Evolutionary conservation across 2,113 vertebrate species (phyloP).

Genomic region (Irena cyanogastra): DNA sequence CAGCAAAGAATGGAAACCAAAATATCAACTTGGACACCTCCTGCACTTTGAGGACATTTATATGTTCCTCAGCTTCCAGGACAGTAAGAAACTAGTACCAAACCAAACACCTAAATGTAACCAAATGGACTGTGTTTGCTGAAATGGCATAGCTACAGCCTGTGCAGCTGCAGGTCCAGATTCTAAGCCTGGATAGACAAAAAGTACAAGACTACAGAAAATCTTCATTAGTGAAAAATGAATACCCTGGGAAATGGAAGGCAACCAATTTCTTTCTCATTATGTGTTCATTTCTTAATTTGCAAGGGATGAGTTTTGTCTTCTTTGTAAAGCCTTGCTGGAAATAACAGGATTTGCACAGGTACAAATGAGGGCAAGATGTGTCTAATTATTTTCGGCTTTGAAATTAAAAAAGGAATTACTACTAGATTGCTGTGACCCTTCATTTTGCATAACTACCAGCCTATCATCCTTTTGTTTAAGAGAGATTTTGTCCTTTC

Average conservation of each 20-base stretch:
- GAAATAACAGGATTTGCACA: background rate
- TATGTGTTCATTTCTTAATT: constrained; percentile 5
- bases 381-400: background rate
- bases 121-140: background rate
- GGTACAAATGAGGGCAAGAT: background rate
- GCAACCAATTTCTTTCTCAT: background rate
- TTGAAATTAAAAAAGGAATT: constrained; percentile 6
- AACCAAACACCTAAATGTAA: background rate
- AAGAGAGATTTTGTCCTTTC: background rate
- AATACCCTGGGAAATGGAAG: background rate
- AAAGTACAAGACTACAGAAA: background rate
- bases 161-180: background rate
- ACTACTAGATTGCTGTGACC: background rate
- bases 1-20: background rate
- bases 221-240: background rate
- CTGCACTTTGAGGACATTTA: background rate
- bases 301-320: background rate
- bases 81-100: background rate
- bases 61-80: background rate
- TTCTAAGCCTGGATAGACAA: background rate
- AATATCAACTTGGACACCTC: background rate
- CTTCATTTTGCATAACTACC: background rate
- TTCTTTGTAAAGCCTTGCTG: background rate
- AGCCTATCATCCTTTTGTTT: background rate
- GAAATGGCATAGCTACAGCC: background rate